Conservation (phyloP, 2,113 vertebrate species). For the Tyto alba region DNA sequence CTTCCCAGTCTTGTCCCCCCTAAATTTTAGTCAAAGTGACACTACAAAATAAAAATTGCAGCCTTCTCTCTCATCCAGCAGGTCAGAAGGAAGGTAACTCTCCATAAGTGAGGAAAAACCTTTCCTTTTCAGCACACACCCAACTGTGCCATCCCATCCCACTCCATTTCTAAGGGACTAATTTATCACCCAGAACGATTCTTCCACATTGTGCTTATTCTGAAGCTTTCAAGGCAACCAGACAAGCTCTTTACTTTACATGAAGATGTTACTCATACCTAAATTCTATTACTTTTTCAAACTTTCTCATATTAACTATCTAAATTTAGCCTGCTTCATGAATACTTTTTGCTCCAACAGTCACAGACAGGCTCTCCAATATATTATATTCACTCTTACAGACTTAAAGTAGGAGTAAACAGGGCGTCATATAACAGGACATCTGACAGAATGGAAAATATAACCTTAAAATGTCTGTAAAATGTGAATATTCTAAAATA, state of each 20-base stretch:
- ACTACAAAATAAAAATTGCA: neutral
- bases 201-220: neutral
- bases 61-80: neutral
- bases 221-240: neutral
- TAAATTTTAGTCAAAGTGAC: neutral
- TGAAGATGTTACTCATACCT: neutral
- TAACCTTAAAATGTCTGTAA: neutral
- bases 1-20: neutral
- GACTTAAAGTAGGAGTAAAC: neutral
- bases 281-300: neutral
- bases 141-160: neutral
- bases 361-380: neutral
- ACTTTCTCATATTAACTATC: neutral
- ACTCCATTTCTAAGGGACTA: neutral
- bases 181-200: neutral
- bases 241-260: neutral
- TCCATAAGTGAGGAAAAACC: neutral
- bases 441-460: neutral
- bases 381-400: neutral
- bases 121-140: neutral
- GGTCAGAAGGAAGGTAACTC: neutral
- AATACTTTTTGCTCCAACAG: neutral
- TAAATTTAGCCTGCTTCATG: neutral
- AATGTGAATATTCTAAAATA: neutral
- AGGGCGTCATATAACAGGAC: neutral